Conservation (phyloP, 1,140 invertebrate species). For the Chlorops oryzae region DNA sequence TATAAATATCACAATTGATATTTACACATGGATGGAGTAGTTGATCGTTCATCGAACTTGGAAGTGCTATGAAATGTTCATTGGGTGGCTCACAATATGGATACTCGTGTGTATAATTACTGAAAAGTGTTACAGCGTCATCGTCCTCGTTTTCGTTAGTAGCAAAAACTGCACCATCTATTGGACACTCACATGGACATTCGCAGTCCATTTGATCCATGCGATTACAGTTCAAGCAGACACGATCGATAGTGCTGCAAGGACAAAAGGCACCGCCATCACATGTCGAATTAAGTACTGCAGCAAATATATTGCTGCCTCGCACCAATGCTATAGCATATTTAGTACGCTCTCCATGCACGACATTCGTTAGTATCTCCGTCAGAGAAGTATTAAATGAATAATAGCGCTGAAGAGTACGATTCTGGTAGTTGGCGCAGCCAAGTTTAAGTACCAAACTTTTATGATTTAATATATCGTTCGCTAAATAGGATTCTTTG, state of each 20-base stretch:
- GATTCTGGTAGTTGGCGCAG: slow-evolving; percentile 72
- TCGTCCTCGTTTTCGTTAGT: slow-evolving; percentile 18
- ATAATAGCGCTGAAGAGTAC: slow-evolving; percentile 71
- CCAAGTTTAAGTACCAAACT: slow-evolving; percentile 75
- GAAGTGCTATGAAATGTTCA: slow-evolving; percentile 36
- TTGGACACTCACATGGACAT: slow-evolving; percentile 88
- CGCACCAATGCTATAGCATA: slow-evolving; percentile 78
- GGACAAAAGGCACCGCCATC: slow-evolving; percentile 82
- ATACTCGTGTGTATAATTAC: slow-evolving; percentile 39
- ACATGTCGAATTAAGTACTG: slow-evolving; percentile 73
- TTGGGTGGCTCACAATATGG: slow-evolving; percentile 39
- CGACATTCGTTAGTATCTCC: slow-evolving; percentile 71
- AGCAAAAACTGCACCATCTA: slow-evolving; percentile 50
- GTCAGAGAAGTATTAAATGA: slow-evolving; percentile 75
- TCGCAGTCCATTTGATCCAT: slow-evolving; percentile 94
- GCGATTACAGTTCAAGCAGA: slow-evolving; percentile 86
- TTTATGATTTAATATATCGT: slow-evolving; percentile 80
- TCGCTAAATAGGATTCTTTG: slow-evolving; percentile 77
- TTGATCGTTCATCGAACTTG: slow-evolving; percentile 27
- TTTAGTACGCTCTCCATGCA: slow-evolving; percentile 82
- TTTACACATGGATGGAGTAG: slow-evolving; percentile 53
- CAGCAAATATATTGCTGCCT: slow-evolving; percentile 81
- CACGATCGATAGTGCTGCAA: slow-evolving; percentile 81
- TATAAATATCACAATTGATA: slow-evolving; percentile 73
- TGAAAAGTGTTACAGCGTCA: slow-evolving; percentile 14